A percentile compares a stretch with the other conserved stretches of the same genome.
Evolutionary conservation across 2,113 vertebrate genomes (phyloP).

Genomic region (Phalacrocorax carbo): DNA sequence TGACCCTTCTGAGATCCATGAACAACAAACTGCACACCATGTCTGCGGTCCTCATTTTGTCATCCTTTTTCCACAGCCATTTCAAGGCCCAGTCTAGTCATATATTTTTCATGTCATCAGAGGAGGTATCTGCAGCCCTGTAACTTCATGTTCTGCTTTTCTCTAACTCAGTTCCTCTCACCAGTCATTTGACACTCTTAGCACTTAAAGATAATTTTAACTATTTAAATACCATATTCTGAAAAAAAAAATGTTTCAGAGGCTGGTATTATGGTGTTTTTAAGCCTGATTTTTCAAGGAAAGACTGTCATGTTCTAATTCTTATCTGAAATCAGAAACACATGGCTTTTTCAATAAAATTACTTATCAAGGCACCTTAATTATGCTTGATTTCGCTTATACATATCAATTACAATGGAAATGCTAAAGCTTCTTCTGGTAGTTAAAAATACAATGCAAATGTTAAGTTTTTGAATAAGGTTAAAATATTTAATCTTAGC

Average conservation of each 20-base stretch:
- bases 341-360: neutral
- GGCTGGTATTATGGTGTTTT: neutral
- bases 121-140: neutral
- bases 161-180: neutral
- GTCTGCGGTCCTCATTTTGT: neutral
- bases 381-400: neutral
- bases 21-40: neutral
- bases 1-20: neutral
- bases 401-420: neutral
- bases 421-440: neutral
- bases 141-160: neutral
- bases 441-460: neutral
- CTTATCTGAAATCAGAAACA: neutral
- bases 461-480: neutral
- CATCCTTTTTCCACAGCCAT: neutral
- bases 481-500: slow-evolving; percentile 16
- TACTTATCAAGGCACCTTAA: neutral
- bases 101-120: neutral
- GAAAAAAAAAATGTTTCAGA: neutral
- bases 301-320: neutral
- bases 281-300: neutral
- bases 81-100: neutral
- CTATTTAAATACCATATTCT: neutral
- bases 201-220: neutral
- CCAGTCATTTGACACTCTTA: neutral